Conservation (phyloP, 2,888 invertebrate species). For the Dioctria rufipes region DNA sequence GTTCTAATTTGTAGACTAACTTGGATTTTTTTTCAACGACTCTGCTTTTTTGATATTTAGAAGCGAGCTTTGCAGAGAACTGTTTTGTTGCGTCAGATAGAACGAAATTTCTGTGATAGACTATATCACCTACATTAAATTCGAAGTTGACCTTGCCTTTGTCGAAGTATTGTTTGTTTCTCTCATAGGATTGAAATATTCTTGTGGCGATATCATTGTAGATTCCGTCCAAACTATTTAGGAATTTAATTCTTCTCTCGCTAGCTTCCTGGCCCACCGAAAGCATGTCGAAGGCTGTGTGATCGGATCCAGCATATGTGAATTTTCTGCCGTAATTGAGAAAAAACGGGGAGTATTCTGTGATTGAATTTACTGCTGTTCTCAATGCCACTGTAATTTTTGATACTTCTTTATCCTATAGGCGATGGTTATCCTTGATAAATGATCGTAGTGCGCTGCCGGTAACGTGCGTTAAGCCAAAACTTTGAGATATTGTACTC, state of each 20-base stretch:
- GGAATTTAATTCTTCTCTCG: too few relatives aligned
- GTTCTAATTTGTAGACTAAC: background rate
- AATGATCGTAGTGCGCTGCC: background rate
- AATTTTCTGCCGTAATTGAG: background rate
- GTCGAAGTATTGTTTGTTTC: background rate
- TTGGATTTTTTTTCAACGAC: background rate
- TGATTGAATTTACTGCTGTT: background rate
- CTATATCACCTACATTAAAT: background rate
- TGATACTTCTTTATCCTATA: background rate
- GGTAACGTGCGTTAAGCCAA: background rate
- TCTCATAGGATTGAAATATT: background rate
- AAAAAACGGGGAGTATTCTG: background rate
- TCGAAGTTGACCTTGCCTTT: background rate
- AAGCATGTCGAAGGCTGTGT: too few relatives aligned
- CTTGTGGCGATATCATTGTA: background rate
- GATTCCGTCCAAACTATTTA: too few relatives aligned
- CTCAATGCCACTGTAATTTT: background rate
- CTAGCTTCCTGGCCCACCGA: too few relatives aligned
- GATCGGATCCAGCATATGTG: too few relatives aligned
- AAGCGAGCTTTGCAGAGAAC: background rate
- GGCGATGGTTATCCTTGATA: background rate
- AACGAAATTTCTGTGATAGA: background rate
- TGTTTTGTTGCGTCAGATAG: background rate
- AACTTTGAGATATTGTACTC: background rate
- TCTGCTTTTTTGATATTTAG: background rate